A percentile compares a stretch with the other conserved stretches of the same genome.
phyloP scores from a whole-genome alignment of 2,888 invertebrate genomes.

The Hypena proboscidalis region DNA sequence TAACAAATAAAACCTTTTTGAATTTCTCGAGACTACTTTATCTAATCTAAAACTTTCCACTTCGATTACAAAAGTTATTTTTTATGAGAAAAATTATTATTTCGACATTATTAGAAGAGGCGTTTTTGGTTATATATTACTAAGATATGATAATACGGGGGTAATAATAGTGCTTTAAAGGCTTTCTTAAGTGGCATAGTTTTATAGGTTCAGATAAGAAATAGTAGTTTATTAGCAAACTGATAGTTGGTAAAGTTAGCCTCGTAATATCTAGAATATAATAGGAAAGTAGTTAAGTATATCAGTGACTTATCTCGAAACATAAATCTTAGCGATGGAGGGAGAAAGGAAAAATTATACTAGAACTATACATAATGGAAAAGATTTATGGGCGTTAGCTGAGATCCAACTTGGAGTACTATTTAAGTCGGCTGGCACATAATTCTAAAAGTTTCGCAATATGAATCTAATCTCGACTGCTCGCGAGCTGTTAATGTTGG shows the following conservation, averaged over 20 bases:
- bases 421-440: conserved; percentile 6
- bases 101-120: conserved; percentile 19
- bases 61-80: conserved; percentile 22
- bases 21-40: conserved; percentile 12
- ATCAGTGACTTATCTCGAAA: conserved; percentile 20
- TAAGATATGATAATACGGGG: conserved; percentile 27
- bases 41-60: conserved; percentile 17
- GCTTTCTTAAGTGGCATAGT: conserved; percentile 33
- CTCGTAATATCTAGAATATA: conserved; percentile 15
- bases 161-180: conserved; percentile 28
- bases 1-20: no score
- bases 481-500: not conserved
- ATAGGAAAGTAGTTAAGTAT: conserved; percentile 23
- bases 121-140: conserved; percentile 22
- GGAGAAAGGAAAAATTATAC: conserved; percentile 28
- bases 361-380: conserved; percentile 18
- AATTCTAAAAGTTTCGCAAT: conserved; percentile 5
- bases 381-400: conserved; percentile 3
- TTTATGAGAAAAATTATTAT: conserved; percentile 27
- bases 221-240: conserved; percentile 28
- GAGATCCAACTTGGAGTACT: conserved; percentile 5
- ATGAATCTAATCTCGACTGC: conserved; percentile 5
- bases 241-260: conserved; percentile 18
- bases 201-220: conserved; percentile 34
- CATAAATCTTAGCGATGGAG: conserved; percentile 31